Evolutionary conservation across 2,888 invertebrate genomes (phyloP), one percentile per base, ranked within the genome.

Genomic region (Cantharis lateralis): DNA sequence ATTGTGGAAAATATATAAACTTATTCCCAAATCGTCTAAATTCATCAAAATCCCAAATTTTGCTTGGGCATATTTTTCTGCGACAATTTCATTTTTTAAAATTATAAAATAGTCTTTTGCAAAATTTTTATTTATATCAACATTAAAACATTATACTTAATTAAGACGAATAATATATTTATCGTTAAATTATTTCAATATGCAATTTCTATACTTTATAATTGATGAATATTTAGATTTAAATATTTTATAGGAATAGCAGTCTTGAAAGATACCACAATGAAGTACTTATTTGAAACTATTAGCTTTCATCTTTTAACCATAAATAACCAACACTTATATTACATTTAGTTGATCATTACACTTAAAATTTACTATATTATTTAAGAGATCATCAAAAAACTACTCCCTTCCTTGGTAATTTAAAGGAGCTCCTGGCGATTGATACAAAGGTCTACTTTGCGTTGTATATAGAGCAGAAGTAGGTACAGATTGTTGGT

Each of bases 391-490:
- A 48, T 48, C 48, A 48, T 66, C 2, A 10, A 15, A 10, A 15
- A 26, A 62, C 78, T 80, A 81, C 76, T 83, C 83, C 32, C 83
- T 80, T 2, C 81, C 79, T 5, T 80, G 84, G 80, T 86, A 86
- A 76, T 81, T 84, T 82, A 87, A 84, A 0, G 87, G 85, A 11
- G 84, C 83, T 48, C 84, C 84, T 1, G 86, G 84, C 10, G 86
- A 85, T 78, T 87, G 88, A 81, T 88, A 88, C 74, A 88, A 76
- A 1, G 88, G 87, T 48, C 88, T 82, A 76, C 84, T 86, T 76
- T 87, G 88, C 10, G 87, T 82, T 2, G 88, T 88, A 75, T 88
- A 88, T 68, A 88, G 77, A 1, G 88, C 85, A 24, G 88, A 82
- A 10, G 85, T 84, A 0, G 85, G 81, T 5, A 86, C 84, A 20